Conservation (phyloP, 2,113 vertebrate genomes). For the Calypte anna region DNA sequence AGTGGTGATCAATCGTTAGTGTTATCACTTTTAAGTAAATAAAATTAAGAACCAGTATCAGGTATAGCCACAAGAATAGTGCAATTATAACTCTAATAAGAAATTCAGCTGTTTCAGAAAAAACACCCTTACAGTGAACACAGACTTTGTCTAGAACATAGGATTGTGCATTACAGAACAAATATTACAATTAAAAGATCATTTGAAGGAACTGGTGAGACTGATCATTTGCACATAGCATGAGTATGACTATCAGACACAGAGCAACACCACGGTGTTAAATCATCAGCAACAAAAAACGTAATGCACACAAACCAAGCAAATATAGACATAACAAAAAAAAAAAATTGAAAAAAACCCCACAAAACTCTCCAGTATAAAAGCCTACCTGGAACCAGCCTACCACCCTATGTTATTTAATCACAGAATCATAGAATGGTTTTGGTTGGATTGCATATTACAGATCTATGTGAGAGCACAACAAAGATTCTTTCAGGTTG, state of each 20-base stretch:
- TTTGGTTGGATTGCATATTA: background rate
- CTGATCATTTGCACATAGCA: background rate
- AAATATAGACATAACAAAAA: background rate
- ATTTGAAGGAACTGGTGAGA: background rate
- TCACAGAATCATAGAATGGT: too few species aligned
- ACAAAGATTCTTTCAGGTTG: background rate
- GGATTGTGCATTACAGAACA: background rate
- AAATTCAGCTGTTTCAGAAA: background rate
- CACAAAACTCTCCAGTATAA: background rate
- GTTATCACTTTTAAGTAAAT: conserved; percentile 2
- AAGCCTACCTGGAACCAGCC: background rate
- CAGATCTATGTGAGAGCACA: background rate
- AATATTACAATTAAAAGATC: background rate
- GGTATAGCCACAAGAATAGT: background rate
- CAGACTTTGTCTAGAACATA: background rate
- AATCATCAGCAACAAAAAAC: background rate
- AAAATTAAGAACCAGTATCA: background rate
- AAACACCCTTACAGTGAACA: background rate
- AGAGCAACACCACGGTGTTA: background rate
- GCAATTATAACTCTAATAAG: background rate
- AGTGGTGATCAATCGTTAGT: background rate
- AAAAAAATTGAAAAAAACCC: background rate
- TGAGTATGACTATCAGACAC: background rate
- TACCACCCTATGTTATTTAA: background rate
- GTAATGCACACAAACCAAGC: background rate